Base-by-base conservation (phyloP, 2,113 vertebrate genomes). In the Pogonocichla stellata region DNA sequence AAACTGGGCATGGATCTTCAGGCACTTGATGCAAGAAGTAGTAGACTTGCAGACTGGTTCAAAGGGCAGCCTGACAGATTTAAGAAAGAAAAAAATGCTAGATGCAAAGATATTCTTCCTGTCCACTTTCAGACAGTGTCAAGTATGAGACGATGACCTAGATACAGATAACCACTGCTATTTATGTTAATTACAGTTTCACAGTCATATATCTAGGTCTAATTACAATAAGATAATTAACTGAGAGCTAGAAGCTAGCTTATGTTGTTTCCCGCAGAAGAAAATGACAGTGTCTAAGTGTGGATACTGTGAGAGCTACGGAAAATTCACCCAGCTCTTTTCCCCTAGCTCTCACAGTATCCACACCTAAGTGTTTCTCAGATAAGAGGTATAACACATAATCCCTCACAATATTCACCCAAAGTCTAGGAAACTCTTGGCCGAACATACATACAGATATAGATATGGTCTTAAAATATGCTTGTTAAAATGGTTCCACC, bases 401-500 rank as follows among this genome's bases (percentile, higher is more conserved):
- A 19, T 54, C 28, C 15, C 26, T 73, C 25, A 74, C 4, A 78
- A 57, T 12, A 65, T 61, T 87, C 14, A 48, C 25, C 3, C 18
- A 25, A 84, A 62, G 15, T 50, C 51, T 62, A 33, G 13, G 10
- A 20, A 88, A 42, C 3, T 75, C 47, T 25, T 60, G 4, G 13
- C 10, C 61, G 23, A 36, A 47, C 9, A 25, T 6, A 34, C 15
- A 18, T 12, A 6, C 2, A 19, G 3, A 19, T 3, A 23, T 9
- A 57, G 8, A 38, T 29, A 31, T 8, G 38, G 3, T 28, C 40
- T 50, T 33, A 87, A 88, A 65, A 50, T 47, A 36, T 8, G 4
- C 0, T 0, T 19, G 4, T 16, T 23, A 43, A 36, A 91, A 29
- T 80, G n/a, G 1, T 29, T 16, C 11, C 2, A 0, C 8, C 48